Base-by-base conservation (phyloP, 2,797 vertebrate genomes). In the Sebastolobus alascanus region DNA sequence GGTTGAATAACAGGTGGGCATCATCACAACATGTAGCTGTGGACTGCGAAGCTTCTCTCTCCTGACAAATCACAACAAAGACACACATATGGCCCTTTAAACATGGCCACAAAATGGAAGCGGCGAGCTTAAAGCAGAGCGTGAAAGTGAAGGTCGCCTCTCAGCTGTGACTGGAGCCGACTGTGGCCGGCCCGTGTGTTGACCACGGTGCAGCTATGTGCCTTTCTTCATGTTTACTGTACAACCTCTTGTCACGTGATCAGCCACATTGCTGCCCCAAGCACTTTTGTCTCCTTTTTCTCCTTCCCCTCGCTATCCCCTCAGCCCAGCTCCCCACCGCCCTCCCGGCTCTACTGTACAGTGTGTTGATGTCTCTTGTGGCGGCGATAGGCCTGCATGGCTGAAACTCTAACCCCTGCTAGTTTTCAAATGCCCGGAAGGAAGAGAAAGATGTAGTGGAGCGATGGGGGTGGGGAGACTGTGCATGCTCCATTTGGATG, bases 371-470 rank as follows among this genome's bases (percentile, higher is more conserved):
- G 93, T 96, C 93, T 96, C 94, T 89, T 87, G 92, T 94, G 94
- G 92, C 86, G 76, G 91, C 88, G 81, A 84, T 90, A 76, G 92
- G 93, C 93, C 93, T 93, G 91, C 90, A 80, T 40, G 90, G 92
- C 90, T 96, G 94, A 96, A 96, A 96, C 94, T 95, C 94, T 94
- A 95, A 93, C 94, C 94, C 93, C 91, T 94, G 93, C 94, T 95
- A 95, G 94, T 94, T 95, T 95, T 93, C 91, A 94, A 95, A 95
- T 94, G 95, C 94, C 95, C 93, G 94, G 94, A 96, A 96, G 94
- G 94, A 95, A 92, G 92, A 91, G 93, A 94, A 91, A 94, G 94
- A 94, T 95, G 94, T 92, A 93, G 91, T 78, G 89, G 89, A 94
- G 92, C 80, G 89, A 92, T 93, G 94, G 93, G 93, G 93, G 93